Conservation (phyloP, 2,113 vertebrate species). For the Orientallactaga bullata region DNA sequence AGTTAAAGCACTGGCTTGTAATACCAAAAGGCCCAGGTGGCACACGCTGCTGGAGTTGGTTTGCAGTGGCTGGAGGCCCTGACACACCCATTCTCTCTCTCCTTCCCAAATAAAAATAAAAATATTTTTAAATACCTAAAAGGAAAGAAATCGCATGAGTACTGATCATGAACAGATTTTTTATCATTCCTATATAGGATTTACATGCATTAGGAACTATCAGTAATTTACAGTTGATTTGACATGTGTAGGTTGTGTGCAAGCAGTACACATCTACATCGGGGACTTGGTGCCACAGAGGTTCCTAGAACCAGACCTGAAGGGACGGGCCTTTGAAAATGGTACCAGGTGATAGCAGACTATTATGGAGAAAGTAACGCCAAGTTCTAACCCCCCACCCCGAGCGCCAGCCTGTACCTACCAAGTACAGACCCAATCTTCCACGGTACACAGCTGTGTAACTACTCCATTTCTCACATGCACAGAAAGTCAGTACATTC, state of each 20-base stretch:
- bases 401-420: background rate
- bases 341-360: background rate
- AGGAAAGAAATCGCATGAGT: background rate
- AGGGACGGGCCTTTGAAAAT: background rate
- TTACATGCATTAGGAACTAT: background rate
- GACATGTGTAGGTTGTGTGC: no score
- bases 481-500: background rate
- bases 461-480: background rate
- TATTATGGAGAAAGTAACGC: background rate
- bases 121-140: background rate
- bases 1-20: no score
- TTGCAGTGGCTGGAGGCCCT: no score
- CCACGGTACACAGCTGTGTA: background rate
- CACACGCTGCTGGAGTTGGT: no score
- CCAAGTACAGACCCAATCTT: background rate
- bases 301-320: background rate
- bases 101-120: no score
- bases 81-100: no score
- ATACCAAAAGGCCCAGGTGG: no score
- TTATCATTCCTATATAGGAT: background rate
- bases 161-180: background rate
- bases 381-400: background rate
- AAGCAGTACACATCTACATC: background rate
- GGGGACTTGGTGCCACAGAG: background rate
- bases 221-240: background rate